Conservation (phyloP, 2,113 vertebrate genomes). For the Castor canadensis region DNA sequence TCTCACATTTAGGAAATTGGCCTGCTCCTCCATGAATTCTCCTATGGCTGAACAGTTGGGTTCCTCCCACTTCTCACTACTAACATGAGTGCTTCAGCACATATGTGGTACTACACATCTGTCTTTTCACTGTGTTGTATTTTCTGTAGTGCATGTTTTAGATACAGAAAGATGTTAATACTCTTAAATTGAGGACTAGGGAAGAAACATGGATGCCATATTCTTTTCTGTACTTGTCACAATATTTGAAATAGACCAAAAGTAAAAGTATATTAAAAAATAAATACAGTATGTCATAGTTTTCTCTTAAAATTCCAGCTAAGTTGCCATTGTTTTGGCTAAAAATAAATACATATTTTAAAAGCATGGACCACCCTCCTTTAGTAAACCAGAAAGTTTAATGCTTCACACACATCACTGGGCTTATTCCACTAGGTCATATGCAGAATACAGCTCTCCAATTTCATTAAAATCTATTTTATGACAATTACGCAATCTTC, state of each 20-base stretch:
- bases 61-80: background rate
- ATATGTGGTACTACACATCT: background rate
- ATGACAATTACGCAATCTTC: background rate
- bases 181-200: background rate
- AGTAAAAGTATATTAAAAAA: background rate
- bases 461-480: background rate
- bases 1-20: background rate
- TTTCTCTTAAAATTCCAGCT: slow-evolving; percentile 13
- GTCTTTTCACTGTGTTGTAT: background rate
- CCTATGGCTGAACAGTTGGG: background rate
- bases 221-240: background rate
- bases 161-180: background rate
- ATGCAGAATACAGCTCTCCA: background rate
- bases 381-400: background rate
- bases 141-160: background rate
- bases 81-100: background rate
- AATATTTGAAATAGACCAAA: background rate
- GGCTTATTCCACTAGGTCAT: background rate
- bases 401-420: background rate
- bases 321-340: background rate
- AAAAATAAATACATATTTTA: background rate
- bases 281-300: background rate
- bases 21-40: background rate
- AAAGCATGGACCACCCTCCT: background rate
- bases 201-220: background rate